These are phyloP conservation scores for Graphium colonna DNA, from an alignment of 2,888 invertebrate genomes.

Conservation along the genomic window DNA sequence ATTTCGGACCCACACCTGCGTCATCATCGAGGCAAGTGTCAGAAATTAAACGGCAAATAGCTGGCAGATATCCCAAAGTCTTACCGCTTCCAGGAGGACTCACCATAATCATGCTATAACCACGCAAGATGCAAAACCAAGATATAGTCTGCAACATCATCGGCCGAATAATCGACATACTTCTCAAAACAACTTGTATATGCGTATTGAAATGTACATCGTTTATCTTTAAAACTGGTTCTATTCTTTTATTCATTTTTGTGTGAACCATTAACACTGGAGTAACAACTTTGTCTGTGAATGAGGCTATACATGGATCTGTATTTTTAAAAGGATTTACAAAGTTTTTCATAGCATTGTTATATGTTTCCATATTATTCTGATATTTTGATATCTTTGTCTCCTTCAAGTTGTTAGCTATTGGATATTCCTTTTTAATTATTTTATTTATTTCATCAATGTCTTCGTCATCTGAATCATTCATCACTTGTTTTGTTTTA, in stretches of 20 bases:
- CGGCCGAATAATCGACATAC: slow-evolving; percentile 55
- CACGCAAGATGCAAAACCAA: slow-evolving; percentile 85
- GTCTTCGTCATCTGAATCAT: slow-evolving; percentile 38
- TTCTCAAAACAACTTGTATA: slow-evolving; percentile 49
- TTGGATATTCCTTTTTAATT: slow-evolving; percentile 30
- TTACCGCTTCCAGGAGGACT: slow-evolving; percentile 82
- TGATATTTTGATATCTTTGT: slow-evolving; percentile 14
- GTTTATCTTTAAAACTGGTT: slow-evolving; percentile 46
- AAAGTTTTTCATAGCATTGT: slow-evolving; percentile 10
- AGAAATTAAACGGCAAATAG: slow-evolving; percentile 81
- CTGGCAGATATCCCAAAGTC: slow-evolving; percentile 85
- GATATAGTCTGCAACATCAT: slow-evolving; percentile 83
- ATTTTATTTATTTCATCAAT: slow-evolving; percentile 38
- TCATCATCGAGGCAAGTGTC: slow-evolving; percentile 52
- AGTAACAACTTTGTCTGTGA: slow-evolving; percentile 62
- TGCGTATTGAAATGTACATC: slow-evolving; percentile 55
- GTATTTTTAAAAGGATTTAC: slow-evolving; percentile 64
- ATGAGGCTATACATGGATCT: slow-evolving; percentile 54
- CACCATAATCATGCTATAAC: slow-evolving; percentile 83
- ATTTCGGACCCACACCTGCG: slow-evolving; percentile 80
- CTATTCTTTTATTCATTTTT: slow-evolving; percentile 52
- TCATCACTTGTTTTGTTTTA: slow-evolving; percentile 9
- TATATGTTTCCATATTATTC: background rate
- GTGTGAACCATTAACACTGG: slow-evolving; percentile 67
- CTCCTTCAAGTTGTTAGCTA: background rate